Conservation (phyloP, 2,888 invertebrate species). For the Cordilura impudica region DNA sequence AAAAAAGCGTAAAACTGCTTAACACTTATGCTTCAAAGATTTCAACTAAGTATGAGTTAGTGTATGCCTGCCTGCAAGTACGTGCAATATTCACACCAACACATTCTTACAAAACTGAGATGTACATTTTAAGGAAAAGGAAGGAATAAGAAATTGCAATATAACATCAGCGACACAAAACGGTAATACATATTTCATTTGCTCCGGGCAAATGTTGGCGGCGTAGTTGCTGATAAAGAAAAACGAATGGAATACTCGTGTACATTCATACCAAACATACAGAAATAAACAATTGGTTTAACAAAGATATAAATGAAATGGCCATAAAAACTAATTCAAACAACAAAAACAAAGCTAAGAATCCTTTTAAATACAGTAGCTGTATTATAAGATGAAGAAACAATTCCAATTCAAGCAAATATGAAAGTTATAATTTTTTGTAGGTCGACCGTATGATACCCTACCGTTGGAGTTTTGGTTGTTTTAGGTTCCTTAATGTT, state of each 20-base stretch:
- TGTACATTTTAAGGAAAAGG: neutral
- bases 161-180: slow-evolving; percentile 37
- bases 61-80: neutral
- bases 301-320: slow-evolving; percentile 50
- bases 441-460: too few species aligned
- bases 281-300: slow-evolving; percentile 40
- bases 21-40: slow-evolving; percentile 64
- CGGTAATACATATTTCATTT: slow-evolving; percentile 62
- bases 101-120: neutral
- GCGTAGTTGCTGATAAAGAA: slow-evolving; percentile 43
- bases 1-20: slow-evolving; percentile 67
- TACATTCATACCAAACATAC: slow-evolving; percentile 8
- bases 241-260: neutral
- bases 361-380: slow-evolving; percentile 48
- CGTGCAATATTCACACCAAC: slow-evolving; percentile 29
- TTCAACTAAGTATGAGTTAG: slow-evolving; percentile 27
- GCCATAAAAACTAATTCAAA: slow-evolving; percentile 55
- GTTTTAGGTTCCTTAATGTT: too few species aligned
- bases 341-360: slow-evolving; percentile 2
- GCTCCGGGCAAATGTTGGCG: slow-evolving; percentile 58
- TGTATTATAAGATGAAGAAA: neutral
- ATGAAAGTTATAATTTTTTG: too few species aligned
- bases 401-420: too few species aligned
- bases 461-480: too few species aligned
- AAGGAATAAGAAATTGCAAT: slow-evolving; percentile 29